Evolutionary conservation across 2,113 vertebrate genomes (phyloP).

Genomic region (Archilochus colubris): DNA sequence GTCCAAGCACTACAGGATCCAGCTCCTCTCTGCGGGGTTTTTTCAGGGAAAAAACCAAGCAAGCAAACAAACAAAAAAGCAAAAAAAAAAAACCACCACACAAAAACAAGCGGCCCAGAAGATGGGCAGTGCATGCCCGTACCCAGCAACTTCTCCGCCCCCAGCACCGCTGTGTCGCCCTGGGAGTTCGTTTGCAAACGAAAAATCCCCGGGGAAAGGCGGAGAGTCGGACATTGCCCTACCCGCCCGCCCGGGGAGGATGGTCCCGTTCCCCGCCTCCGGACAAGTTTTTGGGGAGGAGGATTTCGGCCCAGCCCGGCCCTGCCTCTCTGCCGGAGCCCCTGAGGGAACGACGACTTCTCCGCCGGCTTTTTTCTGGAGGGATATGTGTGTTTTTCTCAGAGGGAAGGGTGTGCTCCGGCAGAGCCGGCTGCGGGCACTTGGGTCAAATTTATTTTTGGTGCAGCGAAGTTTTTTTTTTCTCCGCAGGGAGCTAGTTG

Average conservation of each 20-base stretch:
- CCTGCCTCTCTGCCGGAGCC: not conserved
- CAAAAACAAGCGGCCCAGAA: no score
- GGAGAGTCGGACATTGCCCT: accelerated
- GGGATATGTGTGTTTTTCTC: not conserved
- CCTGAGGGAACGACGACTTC: not conserved
- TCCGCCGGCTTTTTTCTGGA: not conserved
- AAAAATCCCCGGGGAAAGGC: not conserved
- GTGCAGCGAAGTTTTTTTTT: not conserved
- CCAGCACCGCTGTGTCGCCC: not conserved
- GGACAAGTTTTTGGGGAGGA: accelerated
- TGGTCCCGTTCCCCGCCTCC: not conserved
- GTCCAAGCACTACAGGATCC: not conserved
- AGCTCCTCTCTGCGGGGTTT: accelerated
- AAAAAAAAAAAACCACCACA: no score
- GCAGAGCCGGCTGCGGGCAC: not conserved
- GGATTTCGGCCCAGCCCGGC: not conserved
- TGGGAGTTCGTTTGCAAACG: not conserved
- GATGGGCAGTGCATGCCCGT: not conserved
- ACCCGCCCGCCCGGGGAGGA: not conserved
- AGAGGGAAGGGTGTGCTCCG: not conserved
- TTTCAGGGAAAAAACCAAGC: accelerated
- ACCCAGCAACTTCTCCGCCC: not conserved
- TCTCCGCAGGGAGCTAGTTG: not conserved
- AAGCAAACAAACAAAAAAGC: not conserved
- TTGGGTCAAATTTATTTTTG: constrained; percentile 28